These are phyloP conservation scores for Phoenicopterus ruber DNA, from an alignment of 2,113 vertebrate species.

Conservation along the genomic window DNA sequence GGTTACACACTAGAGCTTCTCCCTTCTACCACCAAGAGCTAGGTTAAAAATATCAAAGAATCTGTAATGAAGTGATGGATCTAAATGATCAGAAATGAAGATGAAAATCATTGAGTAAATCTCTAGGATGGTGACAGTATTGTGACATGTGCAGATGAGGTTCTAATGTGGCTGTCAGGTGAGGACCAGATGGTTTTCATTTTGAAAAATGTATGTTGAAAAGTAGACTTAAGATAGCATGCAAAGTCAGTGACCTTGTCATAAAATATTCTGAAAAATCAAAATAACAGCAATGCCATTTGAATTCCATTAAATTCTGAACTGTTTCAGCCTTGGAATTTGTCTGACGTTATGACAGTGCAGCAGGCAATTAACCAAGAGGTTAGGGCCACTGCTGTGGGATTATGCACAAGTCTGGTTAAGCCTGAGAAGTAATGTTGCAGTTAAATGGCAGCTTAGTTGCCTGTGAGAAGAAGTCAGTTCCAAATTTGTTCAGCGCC, in stretches of 20 bases:
- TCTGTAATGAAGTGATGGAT: neutral
- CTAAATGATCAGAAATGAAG: neutral
- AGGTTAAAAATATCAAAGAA: neutral
- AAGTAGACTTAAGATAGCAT: neutral
- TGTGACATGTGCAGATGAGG: neutral
- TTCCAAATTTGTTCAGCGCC: neutral
- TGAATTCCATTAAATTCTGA: slow-evolving; percentile 24
- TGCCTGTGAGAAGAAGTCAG: neutral
- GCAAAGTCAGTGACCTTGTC: neutral
- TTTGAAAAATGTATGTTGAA: slow-evolving; percentile 7
- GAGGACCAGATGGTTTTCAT: neutral
- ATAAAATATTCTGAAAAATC: slow-evolving; percentile 3
- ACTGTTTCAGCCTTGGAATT: neutral
- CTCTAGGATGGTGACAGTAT: neutral
- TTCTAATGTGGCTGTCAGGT: neutral
- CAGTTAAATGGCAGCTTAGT: neutral
- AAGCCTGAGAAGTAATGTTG: neutral
- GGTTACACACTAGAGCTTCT: neutral
- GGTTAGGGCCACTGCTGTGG: neutral
- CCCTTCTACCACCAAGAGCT: neutral
- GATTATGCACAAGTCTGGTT: neutral
- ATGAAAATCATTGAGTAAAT: neutral
- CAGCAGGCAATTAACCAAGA: neutral
- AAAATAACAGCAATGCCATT: neutral
- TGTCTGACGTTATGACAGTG: neutral